phyloP scores from a whole-genome alignment of 2,113 vertebrate species.

The Melanostigma gelatinosum region DNA sequence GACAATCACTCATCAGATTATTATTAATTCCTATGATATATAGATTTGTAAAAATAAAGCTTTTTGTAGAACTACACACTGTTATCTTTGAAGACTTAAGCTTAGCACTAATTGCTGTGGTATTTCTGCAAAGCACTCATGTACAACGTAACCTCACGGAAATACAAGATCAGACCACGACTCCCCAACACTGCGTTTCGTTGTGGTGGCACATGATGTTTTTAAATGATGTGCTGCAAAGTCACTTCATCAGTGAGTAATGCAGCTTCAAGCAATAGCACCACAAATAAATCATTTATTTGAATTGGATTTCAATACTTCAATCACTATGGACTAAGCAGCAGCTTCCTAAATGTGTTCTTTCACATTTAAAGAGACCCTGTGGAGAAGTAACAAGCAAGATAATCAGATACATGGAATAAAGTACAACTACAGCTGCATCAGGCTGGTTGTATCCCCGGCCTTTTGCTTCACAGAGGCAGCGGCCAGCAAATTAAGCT shows the following conservation, averaged over 20 bases:
- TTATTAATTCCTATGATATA: too few relatives aligned
- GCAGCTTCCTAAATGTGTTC: background rate
- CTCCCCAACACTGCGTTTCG: too few relatives aligned
- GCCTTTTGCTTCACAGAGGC: constrained; percentile 2
- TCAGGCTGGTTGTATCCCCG: background rate
- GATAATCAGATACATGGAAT: background rate
- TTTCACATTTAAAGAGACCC: background rate
- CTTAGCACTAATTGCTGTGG: background rate
- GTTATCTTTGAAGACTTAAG: background rate
- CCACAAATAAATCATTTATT: background rate
- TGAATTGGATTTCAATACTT: background rate
- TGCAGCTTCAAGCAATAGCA: background rate
- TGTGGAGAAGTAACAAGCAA: background rate
- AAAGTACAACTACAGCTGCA: background rate
- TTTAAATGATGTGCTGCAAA: background rate
- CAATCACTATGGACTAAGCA: background rate
- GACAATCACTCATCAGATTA: too few relatives aligned
- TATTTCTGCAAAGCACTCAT: background rate
- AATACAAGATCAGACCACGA: too few relatives aligned
- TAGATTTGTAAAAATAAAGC: background rate
- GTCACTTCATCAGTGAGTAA: background rate
- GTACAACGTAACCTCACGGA: too few relatives aligned
- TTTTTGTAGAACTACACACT: background rate
- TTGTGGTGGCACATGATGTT: too few relatives aligned
- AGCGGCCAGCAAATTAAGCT: constrained; percentile 31